These are phyloP conservation scores for Perccottus glenii DNA, from an alignment of 2,113 vertebrate species.

Conservation along the genomic window DNA sequence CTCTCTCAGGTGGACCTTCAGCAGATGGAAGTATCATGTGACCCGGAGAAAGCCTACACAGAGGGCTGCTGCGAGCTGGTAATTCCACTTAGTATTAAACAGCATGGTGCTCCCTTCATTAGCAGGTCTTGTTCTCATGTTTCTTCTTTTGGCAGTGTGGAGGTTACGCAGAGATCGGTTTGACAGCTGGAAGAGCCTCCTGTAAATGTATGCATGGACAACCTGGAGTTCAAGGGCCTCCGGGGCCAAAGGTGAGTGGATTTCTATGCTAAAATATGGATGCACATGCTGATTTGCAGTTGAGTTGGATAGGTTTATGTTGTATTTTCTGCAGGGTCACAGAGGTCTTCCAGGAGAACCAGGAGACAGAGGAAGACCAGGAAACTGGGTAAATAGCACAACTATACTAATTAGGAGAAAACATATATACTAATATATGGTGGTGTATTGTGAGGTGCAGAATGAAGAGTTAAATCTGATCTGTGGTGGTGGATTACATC, in stretches of 20 bases:
- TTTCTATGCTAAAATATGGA: not conserved
- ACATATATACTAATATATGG: not conserved
- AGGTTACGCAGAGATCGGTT: constrained; percentile 73
- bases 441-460: constrained; percentile 10
- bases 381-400: constrained; percentile 74
- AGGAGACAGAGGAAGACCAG: constrained; percentile 66
- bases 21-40: constrained; percentile 78
- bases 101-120: not conserved
- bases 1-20: constrained; percentile 75
- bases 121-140: not conserved
- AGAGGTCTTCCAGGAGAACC: constrained; percentile 73
- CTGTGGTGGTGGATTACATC: constrained; percentile 26
- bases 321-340: constrained; percentile 74
- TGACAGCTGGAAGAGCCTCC: constrained; percentile 55
- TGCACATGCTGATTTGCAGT: not conserved
- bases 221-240: constrained; percentile 59
- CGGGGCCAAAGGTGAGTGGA: constrained; percentile 70
- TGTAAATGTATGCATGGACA: constrained; percentile 76
- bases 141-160: constrained; percentile 62
- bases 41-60: constrained; percentile 75
- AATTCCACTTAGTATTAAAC: constrained; percentile 40
- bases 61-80: constrained; percentile 82
- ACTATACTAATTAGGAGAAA: not conserved
- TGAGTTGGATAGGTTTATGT: constrained; percentile 16
- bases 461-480: constrained; percentile 41